phyloP scores from a whole-genome alignment of 2,888 invertebrate genomes.

The Myopa testacea region DNA sequence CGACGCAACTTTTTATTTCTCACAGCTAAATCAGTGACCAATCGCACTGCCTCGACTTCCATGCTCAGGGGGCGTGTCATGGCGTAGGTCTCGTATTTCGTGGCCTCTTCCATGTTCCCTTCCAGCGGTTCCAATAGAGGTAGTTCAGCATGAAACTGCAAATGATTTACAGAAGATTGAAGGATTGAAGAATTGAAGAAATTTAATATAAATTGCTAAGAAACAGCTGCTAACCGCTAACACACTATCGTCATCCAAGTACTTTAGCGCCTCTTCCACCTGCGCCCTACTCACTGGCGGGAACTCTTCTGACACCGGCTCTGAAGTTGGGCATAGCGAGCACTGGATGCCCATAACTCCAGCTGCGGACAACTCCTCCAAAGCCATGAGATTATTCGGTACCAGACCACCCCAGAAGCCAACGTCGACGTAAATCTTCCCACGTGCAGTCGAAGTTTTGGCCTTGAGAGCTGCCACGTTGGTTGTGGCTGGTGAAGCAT shows the following conservation, averaged over 20 bases:
- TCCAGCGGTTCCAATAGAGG: constrained; percentile 66
- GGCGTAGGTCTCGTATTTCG: constrained; percentile 75
- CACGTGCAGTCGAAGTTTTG: constrained; percentile 73
- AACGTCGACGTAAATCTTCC: constrained; percentile 76
- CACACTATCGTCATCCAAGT: constrained; percentile 73
- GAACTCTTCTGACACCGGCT: constrained; percentile 73
- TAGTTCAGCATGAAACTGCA: constrained; percentile 79
- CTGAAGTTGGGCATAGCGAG: constrained; percentile 77
- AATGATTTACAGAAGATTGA: constrained; percentile 43
- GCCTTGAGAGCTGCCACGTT: constrained; percentile 73
- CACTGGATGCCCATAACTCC: constrained; percentile 83
- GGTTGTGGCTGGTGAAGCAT: constrained; percentile 79
- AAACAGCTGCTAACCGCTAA: constrained; percentile 71
- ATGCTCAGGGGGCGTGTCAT: constrained; percentile 75
- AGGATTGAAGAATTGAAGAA: not conserved
- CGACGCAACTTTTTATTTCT: constrained; percentile 50
- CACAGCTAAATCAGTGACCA: constrained; percentile 72
- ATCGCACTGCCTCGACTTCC: constrained; percentile 76
- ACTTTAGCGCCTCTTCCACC: constrained; percentile 72
- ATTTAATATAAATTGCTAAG: constrained; percentile 22
- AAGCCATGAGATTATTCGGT: constrained; percentile 74
- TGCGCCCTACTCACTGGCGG: constrained; percentile 72
- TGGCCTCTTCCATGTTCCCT: constrained; percentile 69
- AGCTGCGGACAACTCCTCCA: constrained; percentile 72
- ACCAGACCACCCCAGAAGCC: constrained; percentile 86